A percentile compares a stretch with the other conserved stretches of the same genome.
These are phyloP conservation scores for Nycticorax nycticorax DNA, from an alignment of 2,113 vertebrate genomes.

Conservation along the genomic window DNA sequence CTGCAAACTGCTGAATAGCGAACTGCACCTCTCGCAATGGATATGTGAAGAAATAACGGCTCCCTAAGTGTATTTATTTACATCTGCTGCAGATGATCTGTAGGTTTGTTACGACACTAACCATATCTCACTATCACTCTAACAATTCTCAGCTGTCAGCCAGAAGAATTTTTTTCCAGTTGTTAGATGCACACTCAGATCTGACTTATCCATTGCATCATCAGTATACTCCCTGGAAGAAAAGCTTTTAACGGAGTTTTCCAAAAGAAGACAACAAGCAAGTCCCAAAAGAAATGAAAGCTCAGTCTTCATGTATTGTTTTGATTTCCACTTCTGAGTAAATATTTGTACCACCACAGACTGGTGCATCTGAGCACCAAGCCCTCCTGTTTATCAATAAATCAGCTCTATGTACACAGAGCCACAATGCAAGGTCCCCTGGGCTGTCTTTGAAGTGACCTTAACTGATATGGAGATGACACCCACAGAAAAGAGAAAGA, in stretches of 20 bases:
- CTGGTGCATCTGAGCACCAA: background rate
- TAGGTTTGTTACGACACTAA: background rate
- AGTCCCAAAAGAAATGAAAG: constrained; percentile 57
- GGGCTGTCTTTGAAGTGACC: constrained; percentile 12
- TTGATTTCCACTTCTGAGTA: constrained; percentile 53
- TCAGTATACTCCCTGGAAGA: background rate
- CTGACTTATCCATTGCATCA: background rate
- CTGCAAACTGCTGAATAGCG: background rate
- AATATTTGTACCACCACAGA: constrained; percentile 54
- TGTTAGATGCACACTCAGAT: background rate
- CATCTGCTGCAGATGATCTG: background rate
- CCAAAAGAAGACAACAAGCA: constrained; percentile 14
- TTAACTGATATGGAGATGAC: background rate
- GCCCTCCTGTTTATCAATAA: constrained; percentile 1
- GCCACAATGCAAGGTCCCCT: background rate
- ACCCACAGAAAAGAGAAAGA: background rate
- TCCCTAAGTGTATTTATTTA: background rate
- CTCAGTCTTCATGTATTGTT: constrained; percentile 11
- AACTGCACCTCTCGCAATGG: background rate
- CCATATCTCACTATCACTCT: background rate
- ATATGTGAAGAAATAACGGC: background rate
- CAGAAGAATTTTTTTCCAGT: background rate
- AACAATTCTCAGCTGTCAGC: background rate
- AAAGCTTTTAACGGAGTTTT: constrained; percentile 6
- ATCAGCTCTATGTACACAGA: background rate